A percentile compares a stretch with the other conserved stretches of the same genome.
Evolutionary conservation across 2,888 invertebrate genomes (phyloP).

Genomic region (Mantis religiosa): DNA sequence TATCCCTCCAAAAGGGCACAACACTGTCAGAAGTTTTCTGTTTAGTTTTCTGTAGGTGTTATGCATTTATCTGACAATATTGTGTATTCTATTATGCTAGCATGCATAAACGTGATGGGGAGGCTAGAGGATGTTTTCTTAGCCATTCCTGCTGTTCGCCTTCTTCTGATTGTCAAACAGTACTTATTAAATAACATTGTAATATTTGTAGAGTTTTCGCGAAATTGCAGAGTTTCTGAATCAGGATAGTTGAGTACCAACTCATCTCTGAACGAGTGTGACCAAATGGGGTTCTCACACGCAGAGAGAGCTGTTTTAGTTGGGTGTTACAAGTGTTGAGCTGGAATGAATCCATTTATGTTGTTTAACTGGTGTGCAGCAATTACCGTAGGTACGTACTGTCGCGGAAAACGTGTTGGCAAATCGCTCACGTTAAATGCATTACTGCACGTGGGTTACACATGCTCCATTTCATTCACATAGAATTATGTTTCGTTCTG

Average conservation of each 20-base stretch:
- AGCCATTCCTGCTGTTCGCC: too few species aligned
- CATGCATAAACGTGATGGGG: too few species aligned
- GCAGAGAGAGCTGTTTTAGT: background rate
- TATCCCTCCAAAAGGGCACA: too few species aligned
- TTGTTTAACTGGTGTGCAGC: background rate
- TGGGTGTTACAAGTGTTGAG: background rate
- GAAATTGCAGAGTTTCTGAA: background rate
- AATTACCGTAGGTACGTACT: background rate
- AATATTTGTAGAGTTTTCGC: too few species aligned
- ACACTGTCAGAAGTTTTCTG: too few species aligned
- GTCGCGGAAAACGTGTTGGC: conserved; percentile 1
- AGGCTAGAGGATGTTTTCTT: too few species aligned
- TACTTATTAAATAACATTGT: too few species aligned
- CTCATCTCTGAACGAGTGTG: background rate
- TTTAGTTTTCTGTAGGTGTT: too few species aligned
- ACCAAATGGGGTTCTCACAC: background rate
- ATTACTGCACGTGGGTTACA: background rate
- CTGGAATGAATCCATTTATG: background rate
- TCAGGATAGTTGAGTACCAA: background rate
- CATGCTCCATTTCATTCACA: background rate
- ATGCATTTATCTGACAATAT: too few species aligned
- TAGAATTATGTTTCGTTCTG: background rate
- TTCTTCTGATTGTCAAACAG: too few species aligned
- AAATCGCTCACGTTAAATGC: conserved; percentile 5
- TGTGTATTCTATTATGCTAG: too few species aligned